Evolutionary conservation across 1,140 invertebrate genomes (phyloP), one percentile per base, ranked within the genome.

Genomic region (Popillia japonica): DNA sequence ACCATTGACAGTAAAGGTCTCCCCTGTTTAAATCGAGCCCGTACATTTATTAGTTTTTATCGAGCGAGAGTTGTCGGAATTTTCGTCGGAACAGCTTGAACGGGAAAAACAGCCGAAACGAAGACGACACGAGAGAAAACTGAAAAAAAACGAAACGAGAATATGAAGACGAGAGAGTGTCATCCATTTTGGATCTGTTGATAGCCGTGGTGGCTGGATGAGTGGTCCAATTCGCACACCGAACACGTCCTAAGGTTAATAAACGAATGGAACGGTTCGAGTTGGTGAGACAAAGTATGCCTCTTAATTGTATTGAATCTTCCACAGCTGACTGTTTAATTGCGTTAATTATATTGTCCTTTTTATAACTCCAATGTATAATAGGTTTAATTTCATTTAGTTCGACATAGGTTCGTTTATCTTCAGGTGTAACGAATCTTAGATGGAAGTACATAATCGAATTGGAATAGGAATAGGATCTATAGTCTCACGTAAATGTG

Each of bases 1-100:
- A 22, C 27, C 61, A 22, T 68, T 68, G 61, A 68, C 61, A 68
- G 20, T 68, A 68, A 68, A 68, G 61, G 22, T 20, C 6, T 68
- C 22, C 17, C 22, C 20, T 68, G 20, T 68, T 68, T 14, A 68
- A 68, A 68, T 23, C 61, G 61, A 68, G 2, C 22, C n/a, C 61
- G 61, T 68, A 68, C 61, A 68, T 68, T 68, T 68, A 68, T 68
- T 68, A 68, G 61, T 68, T 68, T 68, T 68, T 68, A 68, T 68
- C 61, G 17, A 22, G 11, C 22, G 61, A 10, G 61, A 34, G 27
- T 68, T 68, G 61, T 9, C 23, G 61, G 22, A 68, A 68, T 68
- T 27, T 68, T 68, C 61, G 61, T 20, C 61, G 61, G 10, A 34
- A 34, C 27, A 68, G 27, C 61, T 22, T 10, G 22, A 68, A 34